phyloP scores from a whole-genome alignment of 2,113 vertebrate genomes.

The cat (Felis catus) region DNA sequence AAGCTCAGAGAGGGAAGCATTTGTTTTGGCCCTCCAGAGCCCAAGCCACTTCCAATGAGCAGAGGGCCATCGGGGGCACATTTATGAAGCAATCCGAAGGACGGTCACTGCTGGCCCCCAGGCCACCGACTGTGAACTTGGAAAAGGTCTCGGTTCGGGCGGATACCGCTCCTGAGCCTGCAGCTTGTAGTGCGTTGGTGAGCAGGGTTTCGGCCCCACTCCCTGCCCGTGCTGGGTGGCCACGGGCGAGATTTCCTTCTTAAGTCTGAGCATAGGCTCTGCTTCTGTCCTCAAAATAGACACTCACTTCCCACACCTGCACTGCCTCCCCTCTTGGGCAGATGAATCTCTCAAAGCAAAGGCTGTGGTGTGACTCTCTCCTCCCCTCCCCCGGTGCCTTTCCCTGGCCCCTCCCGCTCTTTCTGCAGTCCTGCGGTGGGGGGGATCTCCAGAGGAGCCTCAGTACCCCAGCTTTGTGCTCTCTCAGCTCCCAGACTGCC shows the following conservation, averaged over 20 bases:
- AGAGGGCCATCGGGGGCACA: background rate
- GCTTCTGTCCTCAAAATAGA: background rate
- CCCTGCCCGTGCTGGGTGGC: too few species aligned
- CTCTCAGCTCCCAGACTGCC: background rate
- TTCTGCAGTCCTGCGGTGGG: background rate
- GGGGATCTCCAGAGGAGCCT: background rate
- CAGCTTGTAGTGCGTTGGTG: too few species aligned
- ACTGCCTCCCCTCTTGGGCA: too few species aligned
- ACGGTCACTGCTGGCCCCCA: background rate
- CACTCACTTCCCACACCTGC: background rate
- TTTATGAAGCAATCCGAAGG: background rate
- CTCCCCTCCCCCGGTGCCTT: fast-evolving
- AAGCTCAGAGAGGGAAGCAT: background rate
- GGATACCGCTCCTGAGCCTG: fast-evolving
- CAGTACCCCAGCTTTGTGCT: fast-evolving
- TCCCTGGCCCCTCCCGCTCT: background rate
- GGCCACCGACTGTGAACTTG: background rate
- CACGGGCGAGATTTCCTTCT: background rate
- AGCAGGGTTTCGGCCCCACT: background rate
- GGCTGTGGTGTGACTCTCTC: too few species aligned
- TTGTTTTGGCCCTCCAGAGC: background rate
- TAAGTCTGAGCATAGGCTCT: background rate
- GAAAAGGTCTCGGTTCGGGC: background rate
- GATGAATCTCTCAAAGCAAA: background rate
- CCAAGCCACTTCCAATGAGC: background rate